Conservation (phyloP, 1,140 invertebrate species). For the Grapholita molesta region DNA sequence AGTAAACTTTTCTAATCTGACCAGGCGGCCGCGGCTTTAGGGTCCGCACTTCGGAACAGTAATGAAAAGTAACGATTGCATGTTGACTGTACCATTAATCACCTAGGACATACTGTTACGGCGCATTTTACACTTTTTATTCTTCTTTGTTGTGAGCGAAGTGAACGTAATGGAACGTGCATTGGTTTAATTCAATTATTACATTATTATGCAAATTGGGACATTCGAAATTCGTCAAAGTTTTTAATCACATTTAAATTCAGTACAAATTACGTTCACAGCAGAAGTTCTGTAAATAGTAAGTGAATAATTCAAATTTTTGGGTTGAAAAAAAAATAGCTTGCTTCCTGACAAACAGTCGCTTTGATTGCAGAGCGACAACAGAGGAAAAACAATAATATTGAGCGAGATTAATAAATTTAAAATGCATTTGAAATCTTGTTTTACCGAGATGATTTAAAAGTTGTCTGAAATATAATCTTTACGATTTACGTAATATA, state of each 20-base stretch:
- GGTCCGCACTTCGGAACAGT: slow-evolving; percentile 69
- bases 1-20: slow-evolving; percentile 75
- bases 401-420: background rate
- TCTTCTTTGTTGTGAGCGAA: slow-evolving; percentile 13
- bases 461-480: too few relatives aligned
- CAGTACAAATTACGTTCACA: background rate
- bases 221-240: slow-evolving; percentile 12
- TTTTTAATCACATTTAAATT: slow-evolving; percentile 16
- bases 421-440: too few relatives aligned
- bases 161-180: slow-evolving; percentile 5
- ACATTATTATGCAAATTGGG: slow-evolving; percentile 16
- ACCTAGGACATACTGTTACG: slow-evolving; percentile 28
- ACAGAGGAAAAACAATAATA: background rate
- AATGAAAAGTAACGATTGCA: slow-evolving; percentile 77
- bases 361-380: background rate
- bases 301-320: background rate
- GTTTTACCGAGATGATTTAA: too few relatives aligned
- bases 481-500: too few relatives aligned
- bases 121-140: slow-evolving; percentile 18
- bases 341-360: background rate
- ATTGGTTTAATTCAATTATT: slow-evolving; percentile 17
- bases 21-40: slow-evolving; percentile 51
- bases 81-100: slow-evolving; percentile 70
- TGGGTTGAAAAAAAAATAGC: background rate
- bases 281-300: background rate